These are phyloP conservation scores for Philhelius pedissequus DNA, from an alignment of 2,888 invertebrate genomes.

Conservation along the genomic window DNA sequence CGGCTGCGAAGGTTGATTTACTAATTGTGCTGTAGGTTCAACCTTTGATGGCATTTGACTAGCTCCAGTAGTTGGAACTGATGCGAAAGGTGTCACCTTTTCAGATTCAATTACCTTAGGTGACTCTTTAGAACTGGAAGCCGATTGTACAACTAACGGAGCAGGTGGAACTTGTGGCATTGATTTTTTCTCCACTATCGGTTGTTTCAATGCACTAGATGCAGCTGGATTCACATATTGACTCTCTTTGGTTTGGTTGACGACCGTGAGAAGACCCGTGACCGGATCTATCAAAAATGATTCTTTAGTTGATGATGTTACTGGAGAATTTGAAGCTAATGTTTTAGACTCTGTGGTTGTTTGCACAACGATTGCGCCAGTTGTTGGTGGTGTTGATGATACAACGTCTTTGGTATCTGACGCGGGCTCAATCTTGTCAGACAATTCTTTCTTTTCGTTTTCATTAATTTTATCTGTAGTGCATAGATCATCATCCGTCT, in stretches of 20 bases:
- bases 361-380: constrained; percentile 14
- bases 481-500: constrained; percentile 50
- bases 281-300: constrained; percentile 87
- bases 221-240: constrained; percentile 82
- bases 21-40: constrained; percentile 68
- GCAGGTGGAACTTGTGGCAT: constrained; percentile 20
- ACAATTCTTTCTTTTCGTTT: constrained; percentile 70
- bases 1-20: constrained; percentile 59
- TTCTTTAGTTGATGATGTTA: constrained; percentile 78
- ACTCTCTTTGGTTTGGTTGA: constrained; percentile 85
- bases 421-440: constrained; percentile 68
- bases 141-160: constrained; percentile 69
- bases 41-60: constrained; percentile 27
- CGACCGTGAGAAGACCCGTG: constrained; percentile 85
- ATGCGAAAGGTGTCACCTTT: constrained; percentile 39
- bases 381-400: constrained; percentile 9
- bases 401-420: constrained; percentile 1
- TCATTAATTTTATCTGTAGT: constrained; percentile 52
- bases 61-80: constrained; percentile 51
- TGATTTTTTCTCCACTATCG: constrained; percentile 8
- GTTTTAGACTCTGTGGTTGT: constrained; percentile 28
- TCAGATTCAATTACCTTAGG: constrained; percentile 70
- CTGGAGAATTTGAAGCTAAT: constrained; percentile 25
- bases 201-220: background rate
- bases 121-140: constrained; percentile 70